Evolutionary conservation across 2,797 vertebrate species (phyloP).

Genomic region (Mareca strepera): DNA sequence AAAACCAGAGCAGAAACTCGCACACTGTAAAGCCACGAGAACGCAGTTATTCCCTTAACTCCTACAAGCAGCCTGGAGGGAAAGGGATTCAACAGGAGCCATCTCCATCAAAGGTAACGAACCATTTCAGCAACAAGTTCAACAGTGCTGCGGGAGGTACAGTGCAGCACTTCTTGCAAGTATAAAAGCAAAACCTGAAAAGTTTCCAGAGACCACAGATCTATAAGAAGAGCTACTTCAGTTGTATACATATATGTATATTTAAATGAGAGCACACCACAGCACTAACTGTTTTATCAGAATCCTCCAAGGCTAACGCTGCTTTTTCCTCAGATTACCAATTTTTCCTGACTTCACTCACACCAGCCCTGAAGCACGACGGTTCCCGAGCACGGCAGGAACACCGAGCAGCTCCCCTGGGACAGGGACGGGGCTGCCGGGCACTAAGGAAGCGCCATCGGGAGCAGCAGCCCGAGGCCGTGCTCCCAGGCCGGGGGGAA

Average conservation of each 20-base stretch:
- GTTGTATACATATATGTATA: neutral
- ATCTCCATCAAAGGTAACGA: neutral
- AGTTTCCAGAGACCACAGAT: neutral
- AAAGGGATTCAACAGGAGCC: neutral
- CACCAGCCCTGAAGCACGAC: neutral
- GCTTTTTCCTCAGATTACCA: neutral
- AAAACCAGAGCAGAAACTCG: neutral
- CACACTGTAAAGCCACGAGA: neutral
- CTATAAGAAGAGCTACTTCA: neutral
- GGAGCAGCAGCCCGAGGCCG: neutral
- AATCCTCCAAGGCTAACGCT: neutral
- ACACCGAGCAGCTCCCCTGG: neutral
- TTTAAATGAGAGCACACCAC: neutral
- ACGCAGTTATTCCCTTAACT: neutral
- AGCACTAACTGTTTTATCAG: neutral
- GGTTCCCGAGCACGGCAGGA: neutral
- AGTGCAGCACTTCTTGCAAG: neutral
- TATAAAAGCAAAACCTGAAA: neutral
- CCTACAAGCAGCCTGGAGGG: neutral
- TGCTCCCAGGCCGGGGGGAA: neutral
- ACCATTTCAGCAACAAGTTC: slow-evolving; percentile 13
- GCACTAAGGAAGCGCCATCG: neutral
- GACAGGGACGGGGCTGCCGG: neutral
- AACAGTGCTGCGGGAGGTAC: neutral
- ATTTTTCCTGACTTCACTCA: neutral